Evolutionary conservation across 2,797 vertebrate genomes (phyloP), one percentile per base, ranked within the genome.

Genomic region (Cyclura pinguis): DNA sequence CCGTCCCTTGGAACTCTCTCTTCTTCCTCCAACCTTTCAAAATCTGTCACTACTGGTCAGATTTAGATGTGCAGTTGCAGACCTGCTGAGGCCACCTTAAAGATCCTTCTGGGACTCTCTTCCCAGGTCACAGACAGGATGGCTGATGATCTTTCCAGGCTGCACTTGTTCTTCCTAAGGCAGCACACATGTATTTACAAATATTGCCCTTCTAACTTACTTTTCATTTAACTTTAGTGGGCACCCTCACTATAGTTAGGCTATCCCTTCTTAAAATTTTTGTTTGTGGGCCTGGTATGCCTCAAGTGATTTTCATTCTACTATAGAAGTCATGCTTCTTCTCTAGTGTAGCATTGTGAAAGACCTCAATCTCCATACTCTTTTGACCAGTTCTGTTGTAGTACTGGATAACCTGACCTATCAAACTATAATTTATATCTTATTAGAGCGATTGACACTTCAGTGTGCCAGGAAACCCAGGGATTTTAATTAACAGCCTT

Each of bases 401-500:
- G 12, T 29, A 52, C 69, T 57, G 57, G 29, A 50, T 73, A 22
- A 47, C 29, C 42, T 55, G 50, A 47, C 73, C 59, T 67, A 69
- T 78, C 62, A 85, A 64, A 55, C 9, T 78, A 32, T 32, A 85
- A 69, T 67, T 67, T 89, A 82, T 74, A 74, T 74, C 35, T 38
- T 82, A 42, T 57, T 57, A 64, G 81, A 64, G 82, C 22, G 7
- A 84, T 29, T 83, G 42, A 22, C 24, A 4, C 59, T 89, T 78
- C 82, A 84, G 82, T 7, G 82, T 64, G 29, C 82, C 24, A 67
- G 47, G 73, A 84, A 55, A 22, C 87, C 27, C 22, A 20, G 14
- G 27, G 20, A 32, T 14, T 76, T 76, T 57, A 89, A 52, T 89
- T 84, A 89, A 50, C n/a, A 77, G 32, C 64, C 88, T 77, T 77